Percentiles rank a stretch among this genome's conserved stretches.
These are phyloP conservation scores for Diplodus puntazzo DNA, from an alignment of 2,797 vertebrate species.

Conservation along the genomic window DNA sequence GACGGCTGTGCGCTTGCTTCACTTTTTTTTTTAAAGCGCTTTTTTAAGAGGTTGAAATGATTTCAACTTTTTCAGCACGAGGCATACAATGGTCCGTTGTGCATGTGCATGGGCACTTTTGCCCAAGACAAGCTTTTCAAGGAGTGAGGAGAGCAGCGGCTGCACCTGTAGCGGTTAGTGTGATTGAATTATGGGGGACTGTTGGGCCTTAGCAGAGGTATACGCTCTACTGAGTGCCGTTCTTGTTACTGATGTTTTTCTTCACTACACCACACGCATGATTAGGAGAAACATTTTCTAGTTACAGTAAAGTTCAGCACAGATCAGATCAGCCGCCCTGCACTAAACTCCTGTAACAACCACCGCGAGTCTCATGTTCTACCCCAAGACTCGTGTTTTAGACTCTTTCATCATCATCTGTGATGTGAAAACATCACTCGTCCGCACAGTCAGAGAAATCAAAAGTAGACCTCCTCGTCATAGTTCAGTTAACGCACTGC, in stretches of 20 bases:
- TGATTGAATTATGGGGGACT: no score
- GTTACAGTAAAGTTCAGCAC: background rate
- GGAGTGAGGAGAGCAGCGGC: no score
- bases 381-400: background rate
- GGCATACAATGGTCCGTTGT: no score
- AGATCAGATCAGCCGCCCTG: background rate
- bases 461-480: background rate
- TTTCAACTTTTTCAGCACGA: no score
- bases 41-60: no score
- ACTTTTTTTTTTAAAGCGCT: no score
- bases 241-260: background rate
- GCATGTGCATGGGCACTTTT: no score
- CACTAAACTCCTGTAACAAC: background rate
- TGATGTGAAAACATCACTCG: slow-evolving; percentile 5
- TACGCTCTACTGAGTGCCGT: no score
- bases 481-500: slow-evolving; percentile 1
- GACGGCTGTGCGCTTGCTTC: no score
- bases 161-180: no score
- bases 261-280: background rate
- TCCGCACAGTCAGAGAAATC: slow-evolving; percentile 2
- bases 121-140: no score
- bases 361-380: background rate
- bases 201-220: no score
- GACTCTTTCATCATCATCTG: background rate
- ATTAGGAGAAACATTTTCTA: background rate